Evolutionary conservation across 2,113 vertebrate species (phyloP).

Genomic region (Poecile atricapillus): DNA sequence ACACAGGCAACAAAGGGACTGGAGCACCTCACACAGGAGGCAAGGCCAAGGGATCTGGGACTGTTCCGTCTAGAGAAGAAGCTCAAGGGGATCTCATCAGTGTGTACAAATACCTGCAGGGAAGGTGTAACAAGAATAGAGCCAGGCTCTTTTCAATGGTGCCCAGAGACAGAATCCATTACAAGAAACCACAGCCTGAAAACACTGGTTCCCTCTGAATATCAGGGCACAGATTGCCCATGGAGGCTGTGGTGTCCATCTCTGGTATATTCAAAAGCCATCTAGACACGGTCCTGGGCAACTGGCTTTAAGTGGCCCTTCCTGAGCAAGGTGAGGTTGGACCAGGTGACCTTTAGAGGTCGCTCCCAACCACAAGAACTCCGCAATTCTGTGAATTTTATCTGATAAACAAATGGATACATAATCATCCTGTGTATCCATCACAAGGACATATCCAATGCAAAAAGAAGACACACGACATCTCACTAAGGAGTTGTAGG

Average conservation of each 20-base stretch:
- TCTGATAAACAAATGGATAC: neutral
- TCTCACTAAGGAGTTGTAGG: neutral
- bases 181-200: neutral
- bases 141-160: neutral
- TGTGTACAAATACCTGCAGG: neutral
- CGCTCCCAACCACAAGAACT: neutral
- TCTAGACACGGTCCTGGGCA: neutral
- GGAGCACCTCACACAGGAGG: neutral
- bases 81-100: neutral
- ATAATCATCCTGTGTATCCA: neutral
- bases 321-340: neutral
- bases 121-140: neutral
- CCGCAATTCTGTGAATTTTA: neutral
- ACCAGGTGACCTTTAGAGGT: neutral
- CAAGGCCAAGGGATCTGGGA: neutral
- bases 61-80: neutral
- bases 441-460: neutral
- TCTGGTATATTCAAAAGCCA: neutral
- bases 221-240: neutral
- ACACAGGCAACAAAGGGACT: neutral
- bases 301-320: neutral
- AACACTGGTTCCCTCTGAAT: neutral
- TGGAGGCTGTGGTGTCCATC: neutral
- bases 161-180: rapidly evolving
- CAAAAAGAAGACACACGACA: neutral